Percentiles rank a stretch among this genome's conserved stretches.
phyloP scores from a whole-genome alignment of 64 coral and sea anemone genomes.

The Stichodactyla helianthus region DNA sequence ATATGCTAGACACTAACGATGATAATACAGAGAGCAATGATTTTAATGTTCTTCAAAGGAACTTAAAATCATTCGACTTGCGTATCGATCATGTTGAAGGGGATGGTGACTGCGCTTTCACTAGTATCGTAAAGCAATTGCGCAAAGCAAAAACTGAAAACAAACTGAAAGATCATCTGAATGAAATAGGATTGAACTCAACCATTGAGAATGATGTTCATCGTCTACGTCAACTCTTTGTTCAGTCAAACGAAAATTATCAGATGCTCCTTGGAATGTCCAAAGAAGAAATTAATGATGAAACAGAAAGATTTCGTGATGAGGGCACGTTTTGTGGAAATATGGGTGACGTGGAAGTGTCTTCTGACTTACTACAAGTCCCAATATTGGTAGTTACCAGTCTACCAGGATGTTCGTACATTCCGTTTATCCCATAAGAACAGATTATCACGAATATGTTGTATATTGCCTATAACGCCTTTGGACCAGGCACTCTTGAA shows the following conservation, averaged over 20 bases:
- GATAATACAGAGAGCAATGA: not conserved
- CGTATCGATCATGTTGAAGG: constrained; percentile 1
- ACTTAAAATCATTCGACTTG: constrained; percentile 17
- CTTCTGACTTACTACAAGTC: constrained; percentile 52
- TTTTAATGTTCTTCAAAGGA: not conserved
- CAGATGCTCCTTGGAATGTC: constrained; percentile 27
- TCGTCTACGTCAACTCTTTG: constrained; percentile 47
- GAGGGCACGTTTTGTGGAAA: constrained; percentile 63
- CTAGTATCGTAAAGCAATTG: constrained; percentile 5
- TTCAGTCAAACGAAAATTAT: constrained; percentile 32
- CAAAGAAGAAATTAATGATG: constrained; percentile 13
- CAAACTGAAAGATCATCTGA: not conserved
- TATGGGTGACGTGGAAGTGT: constrained; percentile 67
- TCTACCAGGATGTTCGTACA: constrained; percentile 36
- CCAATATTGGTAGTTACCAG: constrained; percentile 68
- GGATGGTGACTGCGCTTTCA: constrained; percentile 49
- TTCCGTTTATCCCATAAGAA: constrained; percentile 61
- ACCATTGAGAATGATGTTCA: constrained; percentile 12
- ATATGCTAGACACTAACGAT: not conserved
- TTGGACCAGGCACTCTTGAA: constrained; percentile 30
- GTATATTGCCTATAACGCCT: constrained; percentile 64
- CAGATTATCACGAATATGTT: constrained; percentile 27
- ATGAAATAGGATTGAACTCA: not conserved
- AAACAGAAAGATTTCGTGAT: constrained; percentile 67
- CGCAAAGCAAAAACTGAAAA: not conserved